phyloP scores from a whole-genome alignment of 1,140 invertebrate genomes.

The Drosophila subobscura region DNA sequence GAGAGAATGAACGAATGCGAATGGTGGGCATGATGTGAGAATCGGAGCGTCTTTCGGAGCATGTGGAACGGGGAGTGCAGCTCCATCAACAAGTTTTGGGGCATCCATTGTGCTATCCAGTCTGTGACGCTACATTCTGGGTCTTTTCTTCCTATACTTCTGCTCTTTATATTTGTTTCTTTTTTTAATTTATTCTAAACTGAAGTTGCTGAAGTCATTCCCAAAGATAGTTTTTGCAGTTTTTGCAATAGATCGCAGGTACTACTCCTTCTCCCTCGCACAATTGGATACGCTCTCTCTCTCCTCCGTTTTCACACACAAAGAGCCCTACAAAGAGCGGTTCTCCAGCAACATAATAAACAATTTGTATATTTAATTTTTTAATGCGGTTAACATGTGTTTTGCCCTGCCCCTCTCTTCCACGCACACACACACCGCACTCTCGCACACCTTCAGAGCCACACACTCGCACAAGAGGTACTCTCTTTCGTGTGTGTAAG shows the following conservation, averaged over 20 bases:
- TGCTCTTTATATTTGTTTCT: too few relatives aligned
- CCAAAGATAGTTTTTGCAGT: too few relatives aligned
- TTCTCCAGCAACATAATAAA: constrained; percentile 73
- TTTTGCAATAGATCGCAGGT: background rate
- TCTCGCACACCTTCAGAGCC: constrained; percentile 2
- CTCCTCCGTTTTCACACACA: background rate
- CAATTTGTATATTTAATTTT: constrained; percentile 79
- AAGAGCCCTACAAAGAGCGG: constrained; percentile 48
- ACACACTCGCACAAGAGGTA: too few relatives aligned
- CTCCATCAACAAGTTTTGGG: constrained; percentile 43
- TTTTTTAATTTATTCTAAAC: too few relatives aligned
- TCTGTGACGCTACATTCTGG: too few relatives aligned
- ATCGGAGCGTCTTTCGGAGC: too few relatives aligned
- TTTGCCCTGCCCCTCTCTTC: constrained; percentile 28
- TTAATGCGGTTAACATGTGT: constrained; percentile 81
- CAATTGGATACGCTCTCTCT: background rate
- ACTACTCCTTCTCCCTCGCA: background rate
- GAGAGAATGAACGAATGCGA: constrained; percentile 28
- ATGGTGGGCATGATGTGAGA: background rate
- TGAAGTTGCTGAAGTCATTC: too few relatives aligned
- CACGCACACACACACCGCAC: constrained; percentile 8
- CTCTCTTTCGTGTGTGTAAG: constrained; percentile 22
- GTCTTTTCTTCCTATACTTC: background rate
- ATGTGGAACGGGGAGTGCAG: constrained; percentile 3
- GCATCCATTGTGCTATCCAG: constrained; percentile 5